A percentile compares a stretch with the other conserved stretches of the same genome.
Conservation (phyloP, 1,140 invertebrate species). For the Popillia japonica region DNA sequence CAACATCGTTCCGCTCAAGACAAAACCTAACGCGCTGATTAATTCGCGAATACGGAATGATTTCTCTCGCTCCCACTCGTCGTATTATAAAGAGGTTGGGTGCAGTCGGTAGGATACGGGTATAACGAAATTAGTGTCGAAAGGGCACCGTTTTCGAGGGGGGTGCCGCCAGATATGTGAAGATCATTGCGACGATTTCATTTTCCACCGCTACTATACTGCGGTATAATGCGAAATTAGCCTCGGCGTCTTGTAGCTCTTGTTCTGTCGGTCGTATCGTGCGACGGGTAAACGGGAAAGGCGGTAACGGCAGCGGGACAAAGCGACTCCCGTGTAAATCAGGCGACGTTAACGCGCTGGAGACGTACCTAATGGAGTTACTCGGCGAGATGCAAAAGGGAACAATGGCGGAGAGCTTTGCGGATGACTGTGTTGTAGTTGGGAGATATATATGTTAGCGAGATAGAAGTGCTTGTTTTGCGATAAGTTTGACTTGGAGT, state of each 20-base stretch:
- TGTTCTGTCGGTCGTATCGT: constrained; percentile 1
- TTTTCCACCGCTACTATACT: not conserved
- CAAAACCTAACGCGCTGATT: not conserved
- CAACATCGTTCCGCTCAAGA: not conserved
- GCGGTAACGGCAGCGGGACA: constrained; percentile 17
- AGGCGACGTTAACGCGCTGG: constrained; percentile 9
- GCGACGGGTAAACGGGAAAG: not conserved
- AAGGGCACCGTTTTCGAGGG: not conserved
- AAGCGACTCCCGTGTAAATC: constrained; percentile 31
- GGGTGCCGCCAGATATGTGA: not conserved
- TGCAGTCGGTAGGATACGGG: not conserved
- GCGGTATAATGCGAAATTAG: not conserved
- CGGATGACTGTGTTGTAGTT: not conserved
- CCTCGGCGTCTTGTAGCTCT: not conserved
- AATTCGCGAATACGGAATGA: not conserved
- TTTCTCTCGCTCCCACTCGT: not conserved
- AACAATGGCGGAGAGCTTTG: not conserved
- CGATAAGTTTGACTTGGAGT: not conserved
- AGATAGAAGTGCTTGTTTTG: not conserved
- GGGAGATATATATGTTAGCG: not conserved
- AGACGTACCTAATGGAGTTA: constrained; percentile 3
- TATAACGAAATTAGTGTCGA: constrained; percentile 7
- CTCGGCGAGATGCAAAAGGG: not conserved
- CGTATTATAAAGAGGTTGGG: not conserved
- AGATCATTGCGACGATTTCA: constrained; percentile 14